Conservation (phyloP, 2,113 vertebrate species). For the Miniopterus natalensis region DNA sequence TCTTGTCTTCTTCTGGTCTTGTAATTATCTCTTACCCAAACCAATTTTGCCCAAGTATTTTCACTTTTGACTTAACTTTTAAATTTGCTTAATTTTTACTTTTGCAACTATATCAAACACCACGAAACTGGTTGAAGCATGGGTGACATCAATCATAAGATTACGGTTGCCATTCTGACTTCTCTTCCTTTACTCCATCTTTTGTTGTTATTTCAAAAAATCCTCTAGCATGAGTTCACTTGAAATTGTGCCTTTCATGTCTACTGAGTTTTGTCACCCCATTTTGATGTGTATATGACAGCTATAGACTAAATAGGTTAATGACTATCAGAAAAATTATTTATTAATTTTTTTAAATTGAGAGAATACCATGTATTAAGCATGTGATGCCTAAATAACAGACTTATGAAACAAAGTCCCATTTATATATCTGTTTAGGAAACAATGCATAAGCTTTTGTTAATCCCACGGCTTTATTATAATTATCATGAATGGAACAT, state of each 20-base stretch:
- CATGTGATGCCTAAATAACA: neutral
- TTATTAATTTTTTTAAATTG: neutral
- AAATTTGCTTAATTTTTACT: neutral
- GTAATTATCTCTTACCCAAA: neutral
- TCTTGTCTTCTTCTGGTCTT: neutral
- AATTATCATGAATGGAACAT: neutral
- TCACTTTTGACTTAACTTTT: neutral
- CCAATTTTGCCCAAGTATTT: neutral
- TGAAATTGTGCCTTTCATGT: neutral
- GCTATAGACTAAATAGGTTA: neutral
- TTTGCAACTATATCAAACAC: neutral
- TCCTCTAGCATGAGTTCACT: neutral
- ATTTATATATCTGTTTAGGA: conserved; percentile 9
- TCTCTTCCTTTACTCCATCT: neutral
- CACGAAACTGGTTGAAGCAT: neutral
- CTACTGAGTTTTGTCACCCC: neutral
- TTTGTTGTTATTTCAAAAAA: conserved; percentile 21
- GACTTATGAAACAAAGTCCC: neutral
- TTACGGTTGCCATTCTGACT: neutral
- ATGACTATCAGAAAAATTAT: neutral
- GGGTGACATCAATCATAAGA: neutral
- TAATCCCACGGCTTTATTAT: neutral
- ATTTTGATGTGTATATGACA: neutral
- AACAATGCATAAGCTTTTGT: neutral
- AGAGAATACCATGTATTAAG: neutral